A percentile compares a stretch with the other conserved stretches of the same genome.
Evolutionary conservation across 1,140 invertebrate genomes (phyloP).

Genomic region (Apis dorsata): DNA sequence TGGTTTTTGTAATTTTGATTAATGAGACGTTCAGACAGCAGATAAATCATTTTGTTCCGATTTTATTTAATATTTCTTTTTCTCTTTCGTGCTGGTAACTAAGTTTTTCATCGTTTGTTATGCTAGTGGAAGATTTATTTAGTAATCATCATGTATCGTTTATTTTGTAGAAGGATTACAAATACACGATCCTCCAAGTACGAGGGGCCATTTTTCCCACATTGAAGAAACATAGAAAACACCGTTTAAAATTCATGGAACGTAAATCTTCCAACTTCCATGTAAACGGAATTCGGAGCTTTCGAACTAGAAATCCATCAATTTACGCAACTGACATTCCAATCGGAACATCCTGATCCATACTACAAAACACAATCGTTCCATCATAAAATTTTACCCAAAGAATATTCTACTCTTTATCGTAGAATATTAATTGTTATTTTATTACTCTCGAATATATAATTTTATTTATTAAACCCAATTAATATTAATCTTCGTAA

Average conservation of each 20-base stretch:
- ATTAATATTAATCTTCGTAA: too few species aligned
- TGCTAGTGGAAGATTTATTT: neutral
- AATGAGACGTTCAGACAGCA: too few species aligned
- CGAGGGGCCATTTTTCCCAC: neutral
- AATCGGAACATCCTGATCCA: neutral
- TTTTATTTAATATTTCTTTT: too few species aligned
- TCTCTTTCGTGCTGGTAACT: accelerated
- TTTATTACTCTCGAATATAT: too few species aligned
- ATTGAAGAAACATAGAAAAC: neutral
- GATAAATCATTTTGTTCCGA: too few species aligned
- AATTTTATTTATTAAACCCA: too few species aligned
- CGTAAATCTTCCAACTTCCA: neutral
- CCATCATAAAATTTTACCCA: too few species aligned
- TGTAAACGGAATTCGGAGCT: neutral
- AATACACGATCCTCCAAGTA: neutral
- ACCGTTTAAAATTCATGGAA: constrained; percentile 1
- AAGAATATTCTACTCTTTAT: neutral
- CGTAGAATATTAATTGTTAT: neutral
- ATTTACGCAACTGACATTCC: neutral
- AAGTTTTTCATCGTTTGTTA: neutral
- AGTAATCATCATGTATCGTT: too few species aligned
- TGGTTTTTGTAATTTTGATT: too few species aligned
- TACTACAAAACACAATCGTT: neutral
- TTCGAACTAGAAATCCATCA: neutral
- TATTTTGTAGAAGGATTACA: too few species aligned